A percentile compares a stretch with the other conserved stretches of the same genome.
Conservation (phyloP, 2,888 invertebrate species). For the Drosophila longiperda region DNA sequence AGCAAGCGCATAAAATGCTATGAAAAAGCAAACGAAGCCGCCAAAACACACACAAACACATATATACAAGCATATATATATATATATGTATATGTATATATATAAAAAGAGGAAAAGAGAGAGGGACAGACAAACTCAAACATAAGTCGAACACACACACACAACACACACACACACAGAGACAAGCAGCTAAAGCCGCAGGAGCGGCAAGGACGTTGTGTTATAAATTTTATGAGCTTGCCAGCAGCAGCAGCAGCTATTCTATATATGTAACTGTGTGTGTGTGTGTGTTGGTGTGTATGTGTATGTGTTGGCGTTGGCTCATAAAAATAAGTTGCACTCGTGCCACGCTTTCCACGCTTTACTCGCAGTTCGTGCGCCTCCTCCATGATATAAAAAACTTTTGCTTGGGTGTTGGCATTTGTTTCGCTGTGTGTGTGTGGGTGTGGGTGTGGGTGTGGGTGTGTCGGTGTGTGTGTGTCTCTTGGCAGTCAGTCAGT, state of each 20-base stretch:
- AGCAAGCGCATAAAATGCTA: conserved; percentile 73
- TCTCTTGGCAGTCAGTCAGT: conserved; percentile 79
- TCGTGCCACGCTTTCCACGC: conserved; percentile 74
- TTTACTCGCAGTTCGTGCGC: conserved; percentile 49
- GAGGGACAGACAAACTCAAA: conserved; percentile 34
- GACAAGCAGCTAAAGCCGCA: conserved; percentile 65
- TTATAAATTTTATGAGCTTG: conserved; percentile 82
- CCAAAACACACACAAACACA: conserved; percentile 45
- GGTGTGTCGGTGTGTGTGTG: conserved; percentile 38
- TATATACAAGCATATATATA: background rate
- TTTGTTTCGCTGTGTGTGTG: conserved; percentile 44
- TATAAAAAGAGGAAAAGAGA: conserved; percentile 3
- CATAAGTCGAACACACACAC: conserved; percentile 43
- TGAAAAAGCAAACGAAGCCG: conserved; percentile 77
- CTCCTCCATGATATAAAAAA: conserved; percentile 61
- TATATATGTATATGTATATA: background rate
- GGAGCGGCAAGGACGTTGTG: conserved; percentile 81
- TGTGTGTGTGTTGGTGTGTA: conserved; percentile 27
- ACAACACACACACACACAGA: conserved; percentile 20
- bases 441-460: conserved; percentile 13
- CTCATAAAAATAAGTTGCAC: conserved; percentile 82
- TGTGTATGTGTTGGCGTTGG: conserved; percentile 54
- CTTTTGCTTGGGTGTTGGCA: conserved; percentile 73
- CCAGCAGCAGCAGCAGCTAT: conserved; percentile 58
- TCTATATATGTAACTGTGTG: conserved; percentile 15